Evolutionary conservation across 2,113 vertebrate species (phyloP).

Genomic region (Anarhynchus alexandrinus): DNA sequence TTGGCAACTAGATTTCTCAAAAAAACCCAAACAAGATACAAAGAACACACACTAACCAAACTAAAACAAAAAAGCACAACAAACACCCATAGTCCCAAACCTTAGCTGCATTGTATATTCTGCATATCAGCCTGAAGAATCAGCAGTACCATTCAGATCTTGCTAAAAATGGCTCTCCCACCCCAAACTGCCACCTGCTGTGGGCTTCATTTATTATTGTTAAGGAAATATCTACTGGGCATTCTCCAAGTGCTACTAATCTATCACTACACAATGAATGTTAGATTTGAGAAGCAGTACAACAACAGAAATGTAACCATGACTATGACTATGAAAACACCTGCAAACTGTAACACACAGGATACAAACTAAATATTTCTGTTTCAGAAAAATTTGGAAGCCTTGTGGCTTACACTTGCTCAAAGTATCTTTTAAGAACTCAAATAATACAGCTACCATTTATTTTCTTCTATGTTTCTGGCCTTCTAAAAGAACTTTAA

Average conservation of each 20-base stretch:
- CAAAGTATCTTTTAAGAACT: neutral
- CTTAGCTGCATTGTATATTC: slow-evolving; percentile 48
- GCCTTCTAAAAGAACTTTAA: neutral
- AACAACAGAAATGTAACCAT: neutral
- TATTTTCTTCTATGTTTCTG: neutral
- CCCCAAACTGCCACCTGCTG: neutral
- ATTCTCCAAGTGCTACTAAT: neutral
- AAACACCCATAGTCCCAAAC: neutral
- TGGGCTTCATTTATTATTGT: neutral
- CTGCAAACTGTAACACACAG: neutral
- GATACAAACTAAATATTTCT: neutral
- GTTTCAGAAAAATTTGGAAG: neutral
- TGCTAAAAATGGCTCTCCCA: neutral
- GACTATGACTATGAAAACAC: neutral
- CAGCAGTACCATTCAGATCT: neutral
- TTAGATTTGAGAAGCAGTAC: neutral
- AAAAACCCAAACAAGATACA: neutral
- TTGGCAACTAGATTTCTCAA: slow-evolving; percentile 68
- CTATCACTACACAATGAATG: neutral
- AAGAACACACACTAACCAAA: neutral
- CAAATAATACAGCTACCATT: neutral
- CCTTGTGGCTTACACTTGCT: neutral
- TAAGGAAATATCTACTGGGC: neutral
- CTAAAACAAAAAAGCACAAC: neutral
- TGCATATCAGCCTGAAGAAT: slow-evolving; percentile 6